Percentiles rank a stretch among this genome's conserved stretches.
Evolutionary conservation across 53 echinoderm and acorn worm species (phyloP).

Genomic region (Arbacia lixula): DNA sequence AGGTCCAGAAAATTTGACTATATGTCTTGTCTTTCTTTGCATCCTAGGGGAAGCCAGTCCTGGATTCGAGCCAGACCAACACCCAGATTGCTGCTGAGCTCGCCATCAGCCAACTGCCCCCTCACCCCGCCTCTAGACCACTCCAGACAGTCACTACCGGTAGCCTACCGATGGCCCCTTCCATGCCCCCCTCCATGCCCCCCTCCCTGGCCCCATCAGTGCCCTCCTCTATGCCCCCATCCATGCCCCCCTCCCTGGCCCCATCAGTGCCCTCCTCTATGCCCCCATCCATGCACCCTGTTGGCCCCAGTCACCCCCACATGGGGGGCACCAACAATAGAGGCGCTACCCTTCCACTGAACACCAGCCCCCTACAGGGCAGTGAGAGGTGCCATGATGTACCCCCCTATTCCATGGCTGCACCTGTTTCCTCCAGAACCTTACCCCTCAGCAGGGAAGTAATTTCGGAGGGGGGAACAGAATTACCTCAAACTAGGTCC

Average conservation of each 20-base stretch:
- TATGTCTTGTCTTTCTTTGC: constrained; percentile 5
- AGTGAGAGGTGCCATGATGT: no score
- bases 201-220: neutral
- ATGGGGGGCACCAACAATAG: no score
- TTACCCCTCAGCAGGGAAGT: constrained; percentile 33
- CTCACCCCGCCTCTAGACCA: constrained; percentile 41
- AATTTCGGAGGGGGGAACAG: no score
- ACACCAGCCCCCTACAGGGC: constrained; percentile 12
- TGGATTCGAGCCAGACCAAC: constrained; percentile 39
- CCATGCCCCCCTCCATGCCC: neutral
- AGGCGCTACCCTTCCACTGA: constrained; percentile 16
- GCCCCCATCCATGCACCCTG: no score
- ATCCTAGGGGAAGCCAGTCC: neutral
- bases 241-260: neutral
- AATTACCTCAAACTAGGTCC: no score
- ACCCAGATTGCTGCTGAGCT: constrained; percentile 48
- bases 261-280: no score
- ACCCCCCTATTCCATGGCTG: no score
- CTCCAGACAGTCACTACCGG: constrained; percentile 9
- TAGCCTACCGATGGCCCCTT: neutral
- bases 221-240: neutral
- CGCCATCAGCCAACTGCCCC: constrained; percentile 46
- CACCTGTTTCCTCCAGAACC: constrained; percentile 5
- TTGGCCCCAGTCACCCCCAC: no score
- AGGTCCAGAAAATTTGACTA: no score